Evolutionary conservation across 1,140 invertebrate species (phyloP), one percentile per base, ranked within the genome.

Genomic region (Drosophila aff.): DNA sequence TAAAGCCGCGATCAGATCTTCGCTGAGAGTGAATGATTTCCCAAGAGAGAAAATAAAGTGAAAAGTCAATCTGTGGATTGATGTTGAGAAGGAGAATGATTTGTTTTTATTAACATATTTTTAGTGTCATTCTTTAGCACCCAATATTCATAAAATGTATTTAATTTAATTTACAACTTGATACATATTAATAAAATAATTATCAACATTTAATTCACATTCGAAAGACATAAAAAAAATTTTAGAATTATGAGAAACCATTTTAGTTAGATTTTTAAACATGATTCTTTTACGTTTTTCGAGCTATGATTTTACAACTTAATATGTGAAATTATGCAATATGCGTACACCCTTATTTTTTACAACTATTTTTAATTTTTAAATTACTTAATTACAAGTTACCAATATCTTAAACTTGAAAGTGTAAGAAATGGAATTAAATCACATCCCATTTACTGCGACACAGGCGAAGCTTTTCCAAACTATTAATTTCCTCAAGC

Each of bases 11-110:
- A 46, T 67, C 60, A 62, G 49, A 61, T 60, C 50, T 49, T 41
- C 10, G 40, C 31, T 21, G 49, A 77, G 67, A 73, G 79, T 86
- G 67, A 73, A 73, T 73, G 38, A 73, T 73, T 69, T 65, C 18
- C 47, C 62, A 85, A 82, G 79, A 62, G 59, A 53, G 73, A 50
- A 74, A 65, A 78, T 81, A 69, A 81, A 81, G 69, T 50, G 77
- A 89, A 89, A 89, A 83, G 80, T 38, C 81, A 87, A 81, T 77
- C 73, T 62, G 81, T 71, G 65, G 59, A 50, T 49, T 59, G 15
- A 23, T 66, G 8, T 16, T 41, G 7, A 33, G 16, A 65, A 65
- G 21, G 52, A 13, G 40, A 52, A 63, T 36, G 65, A 28, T 33
- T 1, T 36, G 11, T 9, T 53, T 36, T 23, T 16, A 10, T 21